Evolutionary conservation across 1,140 invertebrate species (phyloP).

Genomic region (Saccostrea echinata): DNA sequence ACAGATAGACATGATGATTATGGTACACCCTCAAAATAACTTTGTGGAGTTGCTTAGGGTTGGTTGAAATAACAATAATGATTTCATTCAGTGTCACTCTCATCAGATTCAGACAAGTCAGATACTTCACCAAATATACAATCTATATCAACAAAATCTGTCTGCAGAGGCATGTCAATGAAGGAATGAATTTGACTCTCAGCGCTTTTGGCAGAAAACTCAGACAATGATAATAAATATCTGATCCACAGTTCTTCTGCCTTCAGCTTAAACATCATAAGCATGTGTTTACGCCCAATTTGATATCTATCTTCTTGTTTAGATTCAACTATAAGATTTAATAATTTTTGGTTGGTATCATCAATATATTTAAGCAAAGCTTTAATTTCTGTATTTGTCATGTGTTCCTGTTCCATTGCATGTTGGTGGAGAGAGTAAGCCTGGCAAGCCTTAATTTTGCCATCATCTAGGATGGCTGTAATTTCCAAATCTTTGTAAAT

Average conservation of each 20-base stretch:
- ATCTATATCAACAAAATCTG: slow-evolving; percentile 13
- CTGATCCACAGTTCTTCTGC: not conserved
- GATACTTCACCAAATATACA: slow-evolving; percentile 7
- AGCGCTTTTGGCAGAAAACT: not conserved
- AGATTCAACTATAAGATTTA: not conserved
- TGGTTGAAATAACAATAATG: not conserved
- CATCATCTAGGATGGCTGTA: not conserved
- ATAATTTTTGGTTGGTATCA: not conserved
- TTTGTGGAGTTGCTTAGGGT: not conserved
- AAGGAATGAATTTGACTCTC: slow-evolving; percentile 9
- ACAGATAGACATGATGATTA: not conserved
- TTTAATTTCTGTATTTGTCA: not conserved
- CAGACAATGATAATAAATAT: not conserved
- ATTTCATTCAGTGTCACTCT: slow-evolving; percentile 13
- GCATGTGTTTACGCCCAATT: not conserved
- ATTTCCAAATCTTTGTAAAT: not conserved
- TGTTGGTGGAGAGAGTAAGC: not conserved
- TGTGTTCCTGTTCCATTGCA: not conserved
- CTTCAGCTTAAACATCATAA: slow-evolving; percentile 10
- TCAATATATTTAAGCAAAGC: not conserved
- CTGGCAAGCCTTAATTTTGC: not conserved
- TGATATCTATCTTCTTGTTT: not conserved
- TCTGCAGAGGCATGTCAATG: not conserved
- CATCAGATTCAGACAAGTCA: slow-evolving; percentile 2
- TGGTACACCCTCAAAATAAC: not conserved